Percentiles rank a stretch among this genome's conserved stretches.
Evolutionary conservation across 2,888 invertebrate species (phyloP).

Genomic region (Perdita meconis): DNA sequence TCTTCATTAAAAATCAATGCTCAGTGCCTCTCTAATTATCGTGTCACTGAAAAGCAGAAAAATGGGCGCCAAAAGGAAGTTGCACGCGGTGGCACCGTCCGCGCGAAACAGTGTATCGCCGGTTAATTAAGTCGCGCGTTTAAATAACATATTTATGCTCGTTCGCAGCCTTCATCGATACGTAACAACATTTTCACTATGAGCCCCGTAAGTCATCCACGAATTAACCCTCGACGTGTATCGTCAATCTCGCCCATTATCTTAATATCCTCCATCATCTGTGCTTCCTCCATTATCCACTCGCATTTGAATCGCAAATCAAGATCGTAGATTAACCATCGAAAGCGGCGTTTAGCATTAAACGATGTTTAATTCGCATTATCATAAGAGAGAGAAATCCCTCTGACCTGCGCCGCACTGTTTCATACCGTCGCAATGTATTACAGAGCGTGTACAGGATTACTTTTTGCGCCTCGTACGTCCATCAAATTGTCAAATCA

Average conservation of each 20-base stretch:
- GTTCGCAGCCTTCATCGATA: slow-evolving; percentile 21
- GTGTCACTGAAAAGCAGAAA: too few species aligned
- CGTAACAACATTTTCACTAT: slow-evolving; percentile 32
- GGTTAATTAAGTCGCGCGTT: slow-evolving; percentile 22
- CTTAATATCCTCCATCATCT: slow-evolving; percentile 32
- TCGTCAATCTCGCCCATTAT: slow-evolving; percentile 33
- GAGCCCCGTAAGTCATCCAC: slow-evolving; percentile 30
- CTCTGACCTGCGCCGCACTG: not conserved
- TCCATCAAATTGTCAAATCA: not conserved
- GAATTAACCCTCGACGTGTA: slow-evolving; percentile 32
- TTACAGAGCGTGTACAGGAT: not conserved
- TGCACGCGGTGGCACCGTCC: not conserved
- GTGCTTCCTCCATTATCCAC: slow-evolving; percentile 30
- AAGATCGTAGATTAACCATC: slow-evolving; percentile 24
- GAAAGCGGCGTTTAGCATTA: slow-evolving; percentile 31
- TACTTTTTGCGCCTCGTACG: not conserved
- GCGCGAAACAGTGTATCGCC: not conserved
- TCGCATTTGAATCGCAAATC: slow-evolving; percentile 20
- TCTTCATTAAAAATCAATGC: too few species aligned
- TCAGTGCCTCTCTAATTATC: too few species aligned
- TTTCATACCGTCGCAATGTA: not conserved
- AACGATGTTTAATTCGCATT: slow-evolving; percentile 28
- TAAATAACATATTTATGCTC: slow-evolving; percentile 7
- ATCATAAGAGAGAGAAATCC: slow-evolving; percentile 14
- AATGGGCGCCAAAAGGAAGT: too few species aligned